phyloP scores from a whole-genome alignment of 2,113 vertebrate genomes.

The Gavia stellata region DNA sequence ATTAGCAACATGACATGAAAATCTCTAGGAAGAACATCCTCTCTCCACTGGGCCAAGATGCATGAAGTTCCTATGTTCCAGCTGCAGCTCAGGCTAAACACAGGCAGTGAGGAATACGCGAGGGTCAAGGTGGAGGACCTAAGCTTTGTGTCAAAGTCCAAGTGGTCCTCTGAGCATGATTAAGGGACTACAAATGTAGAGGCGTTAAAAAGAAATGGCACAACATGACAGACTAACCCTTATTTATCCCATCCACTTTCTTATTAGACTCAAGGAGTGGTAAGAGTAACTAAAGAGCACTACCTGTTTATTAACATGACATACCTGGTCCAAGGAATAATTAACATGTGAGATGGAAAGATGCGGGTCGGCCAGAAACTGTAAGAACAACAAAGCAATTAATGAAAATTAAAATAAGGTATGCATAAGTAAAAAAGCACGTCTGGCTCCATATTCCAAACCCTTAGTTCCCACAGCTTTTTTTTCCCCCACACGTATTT shows the following conservation, averaged over 20 bases:
- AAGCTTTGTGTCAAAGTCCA: neutral
- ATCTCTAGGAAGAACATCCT: neutral
- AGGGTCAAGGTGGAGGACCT: neutral
- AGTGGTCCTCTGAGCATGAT: neutral
- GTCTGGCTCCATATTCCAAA: neutral
- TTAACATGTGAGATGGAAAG: conserved; percentile 95
- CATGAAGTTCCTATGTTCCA: neutral
- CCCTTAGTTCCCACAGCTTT: neutral
- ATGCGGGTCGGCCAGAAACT: conserved; percentile 96
- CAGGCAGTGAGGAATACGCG: neutral
- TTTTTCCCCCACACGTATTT: rapidly evolving
- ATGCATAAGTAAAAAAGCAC: neutral
- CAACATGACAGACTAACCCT: neutral
- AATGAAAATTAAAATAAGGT: neutral
- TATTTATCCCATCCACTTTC: neutral
- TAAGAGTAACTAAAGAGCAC: neutral
- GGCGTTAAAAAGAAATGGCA: neutral
- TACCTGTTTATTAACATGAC: neutral
- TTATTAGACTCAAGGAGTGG: neutral
- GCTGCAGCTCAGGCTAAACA: neutral
- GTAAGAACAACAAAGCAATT: conserved; percentile 56
- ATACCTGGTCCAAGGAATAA: conserved; percentile 95
- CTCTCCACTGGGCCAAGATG: neutral
- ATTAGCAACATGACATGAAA: neutral
- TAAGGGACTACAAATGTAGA: neutral